A percentile compares a stretch with the other conserved stretches of the same genome.
These are phyloP conservation scores for Hemicrepidius hirtus DNA, from an alignment of 2,888 invertebrate genomes.

Conservation along the genomic window DNA sequence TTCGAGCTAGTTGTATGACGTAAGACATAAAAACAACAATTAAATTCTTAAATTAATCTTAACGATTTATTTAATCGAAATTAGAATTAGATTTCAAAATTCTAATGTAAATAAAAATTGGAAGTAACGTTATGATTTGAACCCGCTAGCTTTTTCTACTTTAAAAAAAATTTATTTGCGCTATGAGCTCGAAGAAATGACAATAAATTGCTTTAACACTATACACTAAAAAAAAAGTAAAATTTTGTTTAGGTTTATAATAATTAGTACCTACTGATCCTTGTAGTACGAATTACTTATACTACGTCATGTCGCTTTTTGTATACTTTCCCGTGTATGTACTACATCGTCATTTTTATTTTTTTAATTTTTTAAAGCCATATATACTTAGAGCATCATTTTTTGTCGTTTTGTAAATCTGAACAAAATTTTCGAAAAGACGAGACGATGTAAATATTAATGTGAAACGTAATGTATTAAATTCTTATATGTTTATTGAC, in stretches of 20 bases:
- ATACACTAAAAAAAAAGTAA: slow-evolving; percentile 49
- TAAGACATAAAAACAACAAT: slow-evolving; percentile 45
- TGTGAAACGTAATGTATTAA: slow-evolving; percentile 58
- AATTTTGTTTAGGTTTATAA: slow-evolving; percentile 56
- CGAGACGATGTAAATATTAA: slow-evolving; percentile 57
- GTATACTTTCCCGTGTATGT: slow-evolving; percentile 36
- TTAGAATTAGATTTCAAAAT: slow-evolving; percentile 45
- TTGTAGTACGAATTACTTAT: slow-evolving; percentile 28
- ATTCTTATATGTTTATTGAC: slow-evolving; percentile 61
- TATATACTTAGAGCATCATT: slow-evolving; percentile 7
- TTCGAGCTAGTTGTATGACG: slow-evolving; percentile 58
- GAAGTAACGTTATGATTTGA: slow-evolving; percentile 12
- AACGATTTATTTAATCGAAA: slow-evolving; percentile 33
- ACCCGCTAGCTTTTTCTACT: slow-evolving; percentile 38
- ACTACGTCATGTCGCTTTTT: slow-evolving; percentile 42
- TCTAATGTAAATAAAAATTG: slow-evolving; percentile 26
- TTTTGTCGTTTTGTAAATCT: slow-evolving; percentile 47
- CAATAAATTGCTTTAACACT: slow-evolving; percentile 70
- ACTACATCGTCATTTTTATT: slow-evolving; percentile 32
- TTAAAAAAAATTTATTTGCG: slow-evolving; percentile 52
- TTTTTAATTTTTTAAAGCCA: slow-evolving; percentile 10
- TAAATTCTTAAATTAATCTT: slow-evolving; percentile 30
- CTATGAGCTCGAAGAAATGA: slow-evolving; percentile 70
- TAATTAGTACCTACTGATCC: neutral
- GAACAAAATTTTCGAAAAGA: slow-evolving; percentile 53